These are phyloP conservation scores for Odontomachus brunneus DNA, from an alignment of 1,140 invertebrate species.

Conservation along the genomic window DNA sequence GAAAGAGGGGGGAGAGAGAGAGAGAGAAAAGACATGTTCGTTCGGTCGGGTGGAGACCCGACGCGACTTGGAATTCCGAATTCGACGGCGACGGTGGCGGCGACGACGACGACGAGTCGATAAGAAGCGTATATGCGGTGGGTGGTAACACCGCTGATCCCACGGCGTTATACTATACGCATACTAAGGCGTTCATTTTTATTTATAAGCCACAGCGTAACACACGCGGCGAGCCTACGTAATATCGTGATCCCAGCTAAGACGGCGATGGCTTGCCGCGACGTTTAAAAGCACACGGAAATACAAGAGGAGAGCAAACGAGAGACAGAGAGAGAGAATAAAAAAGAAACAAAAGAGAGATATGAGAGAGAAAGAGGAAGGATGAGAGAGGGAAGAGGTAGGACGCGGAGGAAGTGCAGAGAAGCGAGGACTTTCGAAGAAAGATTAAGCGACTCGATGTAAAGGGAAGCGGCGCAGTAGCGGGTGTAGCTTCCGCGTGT, in stretches of 20 bases:
- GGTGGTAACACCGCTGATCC: background rate
- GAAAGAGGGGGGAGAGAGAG: too few relatives aligned
- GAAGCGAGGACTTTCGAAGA: slow-evolving; percentile 28
- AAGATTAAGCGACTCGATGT: slow-evolving; percentile 43
- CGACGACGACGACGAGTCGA: slow-evolving; percentile 25
- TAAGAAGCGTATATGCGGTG: slow-evolving; percentile 5
- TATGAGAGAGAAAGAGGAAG: too few relatives aligned
- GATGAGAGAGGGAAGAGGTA: background rate
- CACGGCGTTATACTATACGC: background rate
- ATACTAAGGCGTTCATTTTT: slow-evolving; percentile 54
- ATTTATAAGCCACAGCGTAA: slow-evolving; percentile 23
- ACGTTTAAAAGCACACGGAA: slow-evolving; percentile 19
- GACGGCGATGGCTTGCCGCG: background rate
- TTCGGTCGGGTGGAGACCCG: background rate
- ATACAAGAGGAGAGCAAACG: background rate
- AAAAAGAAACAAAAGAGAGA: too few relatives aligned
- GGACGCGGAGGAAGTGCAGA: too few relatives aligned
- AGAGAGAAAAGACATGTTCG: too few relatives aligned
- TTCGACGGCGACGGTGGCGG: slow-evolving; percentile 8
- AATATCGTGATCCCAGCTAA: slow-evolving; percentile 11
- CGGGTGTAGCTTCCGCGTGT: slow-evolving; percentile 13
- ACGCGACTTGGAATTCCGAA: slow-evolving; percentile 20
- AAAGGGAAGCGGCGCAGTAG: background rate
- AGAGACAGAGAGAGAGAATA: too few relatives aligned
- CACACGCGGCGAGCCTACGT: slow-evolving; percentile 3